Base-by-base conservation (phyloP, 2,888 invertebrate genomes). In the Molanna angustata region DNA sequence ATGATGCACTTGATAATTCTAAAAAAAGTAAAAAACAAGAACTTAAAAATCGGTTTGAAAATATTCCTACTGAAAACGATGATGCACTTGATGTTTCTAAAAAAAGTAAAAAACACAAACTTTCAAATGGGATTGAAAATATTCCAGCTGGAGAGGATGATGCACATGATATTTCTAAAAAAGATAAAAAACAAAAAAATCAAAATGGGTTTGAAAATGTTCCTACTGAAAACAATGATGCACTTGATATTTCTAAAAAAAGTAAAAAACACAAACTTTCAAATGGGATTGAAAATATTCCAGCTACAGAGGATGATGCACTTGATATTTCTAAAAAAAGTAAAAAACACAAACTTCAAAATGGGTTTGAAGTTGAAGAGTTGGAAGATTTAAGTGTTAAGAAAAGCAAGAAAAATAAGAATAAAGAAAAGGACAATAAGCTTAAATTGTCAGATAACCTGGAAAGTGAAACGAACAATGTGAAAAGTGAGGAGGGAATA, bases 401-500 rank as follows among this genome's bases (percentile, higher is more conserved):
- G 27, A 27, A 27, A 27, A 27, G 11, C 11, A 27, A 27, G 27
- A 27, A 27, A 27, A 6, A 27, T 7, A 14, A 33, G 13, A 14
- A 33, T 13, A 11, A 33, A 3, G 33, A 6, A 14, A 14, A 33
- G 4, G 33, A 33, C 3, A 11, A 4, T 33, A n/a, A n/a, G n/a
- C 37, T 18, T 21, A 45, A 39, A 20, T 47, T 13, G 20, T 33
- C 32, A 40, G 42, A 42, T 27, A 14, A 27, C 33, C 40, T 27
- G 62, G 1, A 69, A 66, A 61, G 55, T 58, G 0, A 52, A 41
- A 37, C 16, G 37, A 37, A 49, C 22, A 33, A 52, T 53, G 27
- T 49, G 33, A 53, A 54, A 39, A 52, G 40, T 41, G 49, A 59
- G 52, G 50, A 56, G 18, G 47, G 52, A 54, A 47, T 49, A 48